Evolutionary conservation across 1,140 invertebrate genomes (phyloP), one percentile per base, ranked within the genome.

Genomic region (Zaprionus capensis): DNA sequence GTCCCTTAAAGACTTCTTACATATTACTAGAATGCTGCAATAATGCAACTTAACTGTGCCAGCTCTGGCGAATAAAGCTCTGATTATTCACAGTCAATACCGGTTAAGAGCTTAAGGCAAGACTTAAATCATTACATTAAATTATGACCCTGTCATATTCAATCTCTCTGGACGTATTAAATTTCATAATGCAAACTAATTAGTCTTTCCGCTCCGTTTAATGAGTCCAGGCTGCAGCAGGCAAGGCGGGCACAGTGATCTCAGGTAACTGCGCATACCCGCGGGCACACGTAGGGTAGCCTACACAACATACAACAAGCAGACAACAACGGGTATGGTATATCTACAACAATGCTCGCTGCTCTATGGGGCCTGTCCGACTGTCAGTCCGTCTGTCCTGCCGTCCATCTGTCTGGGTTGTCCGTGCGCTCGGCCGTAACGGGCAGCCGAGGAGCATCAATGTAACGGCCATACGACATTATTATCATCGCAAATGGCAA

Each of bases 401-500:
- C 26, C 5, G 57, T 61, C 38, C 26, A 5, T 28, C 46, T 24
- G 65, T 59, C 34, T 15, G 36, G 61, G 36, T 57, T 65, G 68
- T 53, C 46, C 57, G 61, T 38, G 22, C 36, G 67, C 15, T 61
- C 68, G 68, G 44, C 74, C 69, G 74, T 66, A 66, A 71, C 69
- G 68, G 73, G 73, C 41, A 64, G 66, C 59, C 59, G 28, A 65
- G 73, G 53, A 66, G 71, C 80, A 87, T 83, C 85, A 84, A 84
- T 84, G 84, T 88, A 79, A 88, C 84, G 84, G 84, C 84, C 81
- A 88, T 88, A 88, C 84, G 83, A 90, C 84, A 88, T 90, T 88
- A 88, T 88, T 88, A 88, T 88, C 84, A 88, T 88, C 84, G 81
- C 85, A 88, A 88, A 88, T 88, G 84, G 84, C 81, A 88, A 88